Evolutionary conservation across 2,888 invertebrate genomes (phyloP).

Genomic region (Zygogramma bicolorata): DNA sequence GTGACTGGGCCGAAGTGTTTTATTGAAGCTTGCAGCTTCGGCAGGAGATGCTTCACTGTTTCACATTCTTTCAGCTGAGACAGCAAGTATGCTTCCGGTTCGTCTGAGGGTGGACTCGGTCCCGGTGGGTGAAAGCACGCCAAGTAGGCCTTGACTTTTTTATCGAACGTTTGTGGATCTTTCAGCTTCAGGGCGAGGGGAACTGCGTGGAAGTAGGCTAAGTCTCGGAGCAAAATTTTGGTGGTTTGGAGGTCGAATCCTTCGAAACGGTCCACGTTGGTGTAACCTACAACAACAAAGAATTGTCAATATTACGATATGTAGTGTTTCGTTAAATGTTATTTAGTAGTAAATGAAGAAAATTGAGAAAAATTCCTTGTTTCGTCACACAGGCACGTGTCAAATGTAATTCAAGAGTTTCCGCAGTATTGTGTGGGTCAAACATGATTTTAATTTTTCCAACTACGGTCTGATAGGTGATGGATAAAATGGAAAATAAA

Average conservation of each 20-base stretch:
- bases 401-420: no score
- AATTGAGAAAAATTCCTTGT: no score
- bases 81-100: background rate
- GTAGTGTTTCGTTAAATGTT: no score
- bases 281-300: constrained; percentile 56
- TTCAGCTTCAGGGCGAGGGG: constrained; percentile 68
- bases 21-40: constrained; percentile 13
- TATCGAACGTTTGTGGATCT: constrained; percentile 61
- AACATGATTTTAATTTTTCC: no score
- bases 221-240: constrained; percentile 62
- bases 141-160: constrained; percentile 55
- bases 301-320: no score
- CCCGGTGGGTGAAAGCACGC: constrained; percentile 7
- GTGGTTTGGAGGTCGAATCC: constrained; percentile 68
- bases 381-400: no score
- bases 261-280: constrained; percentile 63
- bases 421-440: no score
- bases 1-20: background rate
- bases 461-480: no score
- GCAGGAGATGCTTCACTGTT: constrained; percentile 6
- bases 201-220: constrained; percentile 70
- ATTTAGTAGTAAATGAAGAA: no score
- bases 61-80: constrained; percentile 7
- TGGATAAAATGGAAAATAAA: no score
- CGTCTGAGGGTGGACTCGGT: background rate